Conservation (phyloP, 1,140 invertebrate species). For the Macrostomum lignano region DNA sequence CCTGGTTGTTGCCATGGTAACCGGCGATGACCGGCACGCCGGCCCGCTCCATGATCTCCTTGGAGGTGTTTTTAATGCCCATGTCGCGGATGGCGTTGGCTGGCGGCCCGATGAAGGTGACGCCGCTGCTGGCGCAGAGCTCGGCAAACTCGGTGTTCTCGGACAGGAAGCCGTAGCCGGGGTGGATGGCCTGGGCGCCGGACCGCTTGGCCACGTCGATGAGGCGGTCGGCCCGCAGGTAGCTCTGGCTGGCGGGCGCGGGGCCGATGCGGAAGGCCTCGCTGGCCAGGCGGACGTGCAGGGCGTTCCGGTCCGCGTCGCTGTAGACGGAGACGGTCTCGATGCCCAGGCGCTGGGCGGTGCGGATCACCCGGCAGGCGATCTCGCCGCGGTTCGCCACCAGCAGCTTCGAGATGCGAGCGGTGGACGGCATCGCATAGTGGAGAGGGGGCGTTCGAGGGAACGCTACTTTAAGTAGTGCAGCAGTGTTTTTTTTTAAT, state of each 20-base stretch:
- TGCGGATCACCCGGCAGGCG: slow-evolving; percentile 59
- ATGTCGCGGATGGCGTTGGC: slow-evolving; percentile 72
- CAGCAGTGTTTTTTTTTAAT: too few species aligned
- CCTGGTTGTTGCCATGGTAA: slow-evolving; percentile 72
- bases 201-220: slow-evolving; percentile 49
- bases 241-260: slow-evolving; percentile 53
- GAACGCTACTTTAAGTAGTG: too few species aligned
- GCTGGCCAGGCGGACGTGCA: too few species aligned
- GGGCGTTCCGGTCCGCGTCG: too few species aligned
- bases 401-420: too few species aligned
- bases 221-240: slow-evolving; percentile 57
- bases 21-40: slow-evolving; percentile 68
- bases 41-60: slow-evolving; percentile 62
- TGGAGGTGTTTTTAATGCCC: slow-evolving; percentile 92
- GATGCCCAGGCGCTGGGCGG: too few species aligned
- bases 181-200: slow-evolving; percentile 36
- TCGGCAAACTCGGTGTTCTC: slow-evolving; percentile 30
- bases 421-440: too few species aligned
- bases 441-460: too few species aligned
- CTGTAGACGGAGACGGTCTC: too few species aligned
- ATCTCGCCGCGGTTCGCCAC: slow-evolving; percentile 94
- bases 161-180: slow-evolving; percentile 28
- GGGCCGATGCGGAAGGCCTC: slow-evolving; percentile 69
- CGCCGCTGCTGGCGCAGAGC: slow-evolving; percentile 15
- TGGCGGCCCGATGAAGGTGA: slow-evolving; percentile 25